Percentiles rank a stretch among this genome's conserved stretches.
Conservation (phyloP, 2,113 vertebrate genomes). For the Oryzias curvinotus region DNA sequence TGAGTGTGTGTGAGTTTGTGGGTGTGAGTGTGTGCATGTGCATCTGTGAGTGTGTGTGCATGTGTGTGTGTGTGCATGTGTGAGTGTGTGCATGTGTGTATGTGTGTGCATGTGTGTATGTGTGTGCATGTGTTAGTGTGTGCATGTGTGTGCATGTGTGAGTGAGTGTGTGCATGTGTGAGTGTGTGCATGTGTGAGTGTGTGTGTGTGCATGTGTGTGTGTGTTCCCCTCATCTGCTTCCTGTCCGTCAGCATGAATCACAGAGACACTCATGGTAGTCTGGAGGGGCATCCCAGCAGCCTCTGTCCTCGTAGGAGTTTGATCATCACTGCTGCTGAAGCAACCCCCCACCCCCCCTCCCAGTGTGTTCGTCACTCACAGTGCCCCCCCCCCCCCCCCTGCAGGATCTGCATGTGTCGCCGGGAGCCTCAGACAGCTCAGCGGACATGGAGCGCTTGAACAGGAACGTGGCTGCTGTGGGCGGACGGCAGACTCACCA, state of each 20-base stretch:
- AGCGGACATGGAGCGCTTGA: constrained; percentile 74
- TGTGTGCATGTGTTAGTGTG: constrained; percentile 7
- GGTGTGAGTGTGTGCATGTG: constrained; percentile 22
- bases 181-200: constrained; percentile 18
- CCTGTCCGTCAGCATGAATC: constrained; percentile 33
- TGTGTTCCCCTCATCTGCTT: too few relatives aligned
- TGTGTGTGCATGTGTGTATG: constrained; percentile 5
- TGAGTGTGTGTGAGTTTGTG: too few relatives aligned
- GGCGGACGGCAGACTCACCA: constrained; percentile 64
- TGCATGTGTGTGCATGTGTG: constrained; percentile 14
- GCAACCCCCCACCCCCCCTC: too few relatives aligned
- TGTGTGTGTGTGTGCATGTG: background rate
- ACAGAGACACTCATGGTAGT: background rate
- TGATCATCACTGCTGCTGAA: too few relatives aligned
- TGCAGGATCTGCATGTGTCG: constrained; percentile 71
- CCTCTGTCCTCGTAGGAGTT: too few relatives aligned
- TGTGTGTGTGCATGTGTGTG: constrained; percentile 19
- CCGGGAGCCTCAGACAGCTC: constrained; percentile 57
- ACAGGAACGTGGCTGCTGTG: constrained; percentile 65
- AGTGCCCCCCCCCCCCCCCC: constrained; percentile 12
- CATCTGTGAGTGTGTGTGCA: constrained; percentile 19
- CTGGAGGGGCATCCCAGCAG: too few relatives aligned
- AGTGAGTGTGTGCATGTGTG: too few relatives aligned
- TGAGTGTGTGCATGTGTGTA: too few relatives aligned
- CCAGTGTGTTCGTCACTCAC: too few relatives aligned